phyloP scores from a whole-genome alignment of 1,140 invertebrate genomes.

The Aphis craccivora region DNA sequence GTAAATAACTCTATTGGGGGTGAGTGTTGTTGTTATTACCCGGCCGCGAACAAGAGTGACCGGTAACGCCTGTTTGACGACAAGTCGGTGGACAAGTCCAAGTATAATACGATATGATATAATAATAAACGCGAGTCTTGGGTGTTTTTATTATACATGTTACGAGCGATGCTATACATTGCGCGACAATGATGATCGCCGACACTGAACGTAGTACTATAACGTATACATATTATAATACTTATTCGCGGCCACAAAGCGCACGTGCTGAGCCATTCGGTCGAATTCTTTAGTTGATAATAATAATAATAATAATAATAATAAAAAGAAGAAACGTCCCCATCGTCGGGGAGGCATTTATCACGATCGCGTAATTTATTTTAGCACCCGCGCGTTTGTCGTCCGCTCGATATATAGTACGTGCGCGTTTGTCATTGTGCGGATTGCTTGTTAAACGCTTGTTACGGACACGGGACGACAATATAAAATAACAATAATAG shows the following conservation, averaged over 20 bases:
- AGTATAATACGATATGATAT: conserved; percentile 18
- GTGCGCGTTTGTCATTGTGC: conserved; percentile 21
- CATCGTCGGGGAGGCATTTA: conserved; percentile 34
- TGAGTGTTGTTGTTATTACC: neutral
- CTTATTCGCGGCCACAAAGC: conserved; percentile 51
- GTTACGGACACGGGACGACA: conserved; percentile 52
- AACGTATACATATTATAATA: neutral
- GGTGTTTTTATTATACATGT: neutral
- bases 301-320: neutral
- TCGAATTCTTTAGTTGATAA: conserved; percentile 40
- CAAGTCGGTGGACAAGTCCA: neutral
- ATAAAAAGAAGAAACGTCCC: conserved; percentile 13
- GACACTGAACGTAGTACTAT: neutral
- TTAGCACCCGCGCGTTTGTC: conserved; percentile 49
- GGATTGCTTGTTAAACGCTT: conserved; percentile 52
- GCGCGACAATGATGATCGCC: neutral
- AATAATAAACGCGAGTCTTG: neutral
- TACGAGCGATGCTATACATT: neutral
- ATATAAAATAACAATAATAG: conserved; percentile 33
- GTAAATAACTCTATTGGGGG: conserved; percentile 50
- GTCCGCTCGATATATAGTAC: neutral
- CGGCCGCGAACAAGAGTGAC: neutral
- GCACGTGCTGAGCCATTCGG: conserved; percentile 57
- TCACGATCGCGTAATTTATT: conserved; percentile 56
- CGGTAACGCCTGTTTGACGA: conserved; percentile 47